Evolutionary conservation across 2,888 invertebrate species (phyloP).

Genomic region (Rhamnusium bicolor): DNA sequence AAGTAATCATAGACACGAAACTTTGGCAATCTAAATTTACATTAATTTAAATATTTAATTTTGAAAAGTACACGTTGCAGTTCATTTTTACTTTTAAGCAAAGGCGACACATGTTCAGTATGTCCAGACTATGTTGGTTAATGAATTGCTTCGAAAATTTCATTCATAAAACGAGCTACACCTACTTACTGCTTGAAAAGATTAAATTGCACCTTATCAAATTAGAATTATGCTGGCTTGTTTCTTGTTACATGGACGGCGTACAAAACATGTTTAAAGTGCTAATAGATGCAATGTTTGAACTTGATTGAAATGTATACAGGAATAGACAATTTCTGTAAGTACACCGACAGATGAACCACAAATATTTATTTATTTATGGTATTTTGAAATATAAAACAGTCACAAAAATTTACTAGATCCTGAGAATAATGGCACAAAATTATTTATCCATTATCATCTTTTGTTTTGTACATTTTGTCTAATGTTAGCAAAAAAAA

Average conservation of each 20-base stretch:
- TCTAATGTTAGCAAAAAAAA: no score
- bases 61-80: not conserved
- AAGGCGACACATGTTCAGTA: not conserved
- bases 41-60: slow-evolving; percentile 14
- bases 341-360: no score
- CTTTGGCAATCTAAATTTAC: slow-evolving; percentile 8
- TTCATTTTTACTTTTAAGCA: not conserved
- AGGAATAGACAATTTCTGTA: no score
- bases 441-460: no score
- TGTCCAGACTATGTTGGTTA: not conserved
- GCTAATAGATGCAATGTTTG: not conserved
- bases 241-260: not conserved
- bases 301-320: not conserved
- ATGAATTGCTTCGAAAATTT: slow-evolving; percentile 3
- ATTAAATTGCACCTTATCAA: slow-evolving; percentile 11
- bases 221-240: not conserved
- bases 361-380: no score
- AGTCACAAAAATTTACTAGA: no score
- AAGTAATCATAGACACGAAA: slow-evolving; percentile 2
- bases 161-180: slow-evolving; percentile 9
- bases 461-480: no score
- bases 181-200: not conserved
- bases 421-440: no score
- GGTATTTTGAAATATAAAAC: no score
- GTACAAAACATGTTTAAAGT: not conserved